Base-by-base conservation (phyloP, 1,140 invertebrate species). In the Meloidogyne floridensis region DNA sequence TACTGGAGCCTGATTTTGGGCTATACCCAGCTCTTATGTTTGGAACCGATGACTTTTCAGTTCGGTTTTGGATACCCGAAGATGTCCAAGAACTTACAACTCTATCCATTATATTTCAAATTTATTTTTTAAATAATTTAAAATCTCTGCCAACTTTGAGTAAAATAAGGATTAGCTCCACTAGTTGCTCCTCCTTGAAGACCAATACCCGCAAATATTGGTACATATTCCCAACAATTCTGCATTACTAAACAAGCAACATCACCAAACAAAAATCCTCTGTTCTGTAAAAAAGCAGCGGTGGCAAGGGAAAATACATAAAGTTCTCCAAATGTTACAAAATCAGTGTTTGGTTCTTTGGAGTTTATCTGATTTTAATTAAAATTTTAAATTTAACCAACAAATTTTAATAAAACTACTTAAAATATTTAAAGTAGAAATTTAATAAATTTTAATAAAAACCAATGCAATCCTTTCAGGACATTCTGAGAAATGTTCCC, bases 161-260 rank as follows among this genome's bases (percentile, higher is more conserved):
- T 86, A 56, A 84, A 86, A 11, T 75, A 56, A 20, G 72, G 56
- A 59, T 80, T 86, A 6, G 86, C 84, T n/a, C 85, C 86, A 76
- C 85, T 86, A 13, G 84, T 76, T 18, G 83, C 84, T 75, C 85
- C 85, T 7, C 86, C 86, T 47, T 84, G 72, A 43, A 87, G 42
- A 59, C 11, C 76, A 43, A 84, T 69, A 15, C 85, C 86, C 43
- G 71, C 13, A 73, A 86, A 86, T 42, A 87, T 84, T 18, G 80
- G 18, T 15, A 81, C 80, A 72, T 80, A 86, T 75, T 86, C 76
- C 86, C 86, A 86, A 20, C 81, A 86, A 78, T 86, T 86, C 11
- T 56, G 86, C 20, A 87, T 32, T 6, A 80, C 75, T 13, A 84
- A 18, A 11, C 42, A 77, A 32, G 86, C 86, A 47, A 86, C 43